Percentiles rank a stretch among this genome's conserved stretches.
These are phyloP conservation scores for Chionodraco myersi DNA, from an alignment of 2,113 vertebrate species.

Conservation along the genomic window DNA sequence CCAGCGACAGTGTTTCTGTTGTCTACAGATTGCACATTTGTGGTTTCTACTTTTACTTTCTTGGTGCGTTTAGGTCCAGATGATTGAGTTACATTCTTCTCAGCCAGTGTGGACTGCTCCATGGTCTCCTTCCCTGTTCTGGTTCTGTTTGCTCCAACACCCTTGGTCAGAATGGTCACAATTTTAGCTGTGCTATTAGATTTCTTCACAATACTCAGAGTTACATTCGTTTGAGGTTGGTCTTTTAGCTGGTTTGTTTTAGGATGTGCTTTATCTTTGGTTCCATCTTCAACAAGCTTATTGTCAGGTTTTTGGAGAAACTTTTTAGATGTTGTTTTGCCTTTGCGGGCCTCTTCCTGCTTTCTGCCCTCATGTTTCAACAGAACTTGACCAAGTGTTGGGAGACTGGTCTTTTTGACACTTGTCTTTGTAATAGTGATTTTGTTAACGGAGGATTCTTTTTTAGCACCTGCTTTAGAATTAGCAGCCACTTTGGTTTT, in stretches of 20 bases:
- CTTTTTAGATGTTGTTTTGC: slow-evolving; percentile 61
- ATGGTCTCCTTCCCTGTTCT: slow-evolving; percentile 49
- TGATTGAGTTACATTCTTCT: slow-evolving; percentile 61
- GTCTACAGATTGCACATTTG: slow-evolving; percentile 39
- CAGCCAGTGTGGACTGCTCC: slow-evolving; percentile 58
- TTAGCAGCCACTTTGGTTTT: slow-evolving; percentile 56
- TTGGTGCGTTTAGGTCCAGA: slow-evolving; percentile 48
- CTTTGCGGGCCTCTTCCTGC: slow-evolving; percentile 69
- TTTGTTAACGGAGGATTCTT: slow-evolving; percentile 57
- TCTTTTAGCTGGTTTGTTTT: slow-evolving; percentile 74
- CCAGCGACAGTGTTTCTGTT: slow-evolving; percentile 37
- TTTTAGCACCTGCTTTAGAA: slow-evolving; percentile 50
- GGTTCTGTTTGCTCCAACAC: slow-evolving; percentile 54
- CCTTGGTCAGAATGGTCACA: slow-evolving; percentile 48
- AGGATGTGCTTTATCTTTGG: slow-evolving; percentile 26
- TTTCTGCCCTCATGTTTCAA: slow-evolving; percentile 57
- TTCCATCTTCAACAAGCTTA: slow-evolving; percentile 57
- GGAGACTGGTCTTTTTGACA: slow-evolving; percentile 40
- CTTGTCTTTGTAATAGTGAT: slow-evolving; percentile 36
- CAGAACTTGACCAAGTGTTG: slow-evolving; percentile 61
- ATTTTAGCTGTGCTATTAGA: slow-evolving; percentile 59
- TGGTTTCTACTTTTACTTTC: slow-evolving; percentile 50
- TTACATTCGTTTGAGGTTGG: slow-evolving; percentile 73
- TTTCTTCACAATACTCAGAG: slow-evolving; percentile 56
- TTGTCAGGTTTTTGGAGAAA: slow-evolving; percentile 38